Percentiles rank a stretch among this genome's conserved stretches.
Conservation (phyloP, 2,888 invertebrate genomes). For the Parnassius mnemosyne region DNA sequence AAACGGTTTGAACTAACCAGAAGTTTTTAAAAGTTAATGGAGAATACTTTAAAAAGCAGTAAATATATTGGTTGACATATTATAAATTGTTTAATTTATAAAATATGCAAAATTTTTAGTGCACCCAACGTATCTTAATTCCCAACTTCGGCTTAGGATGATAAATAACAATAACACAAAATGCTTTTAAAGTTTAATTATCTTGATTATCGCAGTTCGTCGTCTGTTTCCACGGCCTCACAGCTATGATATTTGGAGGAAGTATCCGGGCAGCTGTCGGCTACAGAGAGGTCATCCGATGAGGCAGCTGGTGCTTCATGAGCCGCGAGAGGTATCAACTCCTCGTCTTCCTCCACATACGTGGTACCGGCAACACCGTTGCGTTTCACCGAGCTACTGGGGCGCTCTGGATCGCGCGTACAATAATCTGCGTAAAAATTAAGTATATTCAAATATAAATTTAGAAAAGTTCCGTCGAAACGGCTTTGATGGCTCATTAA, state of each 20-base stretch:
- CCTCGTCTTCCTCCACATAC: slow-evolving; percentile 63
- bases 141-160: not conserved
- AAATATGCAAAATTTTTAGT: no score
- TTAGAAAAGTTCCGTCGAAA: no score
- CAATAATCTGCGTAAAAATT: slow-evolving; percentile 53
- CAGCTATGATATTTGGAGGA: slow-evolving; percentile 89
- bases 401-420: slow-evolving; percentile 48
- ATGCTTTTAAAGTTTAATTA: not conserved
- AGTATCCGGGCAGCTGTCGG: slow-evolving; percentile 87
- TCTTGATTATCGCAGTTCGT: slow-evolving; percentile 61
- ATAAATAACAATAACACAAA: not conserved
- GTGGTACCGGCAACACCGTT: slow-evolving; percentile 44
- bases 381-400: slow-evolving; percentile 43
- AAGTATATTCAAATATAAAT: no score
- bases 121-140: no score
- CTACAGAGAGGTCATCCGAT: slow-evolving; percentile 83
- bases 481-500: no score
- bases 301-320: slow-evolving; percentile 79
- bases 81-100: no score
- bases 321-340: slow-evolving; percentile 85
- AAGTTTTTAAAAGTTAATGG: no score
- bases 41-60: no score
- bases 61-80: no score
- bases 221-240: slow-evolving; percentile 85
- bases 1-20: no score